These are phyloP conservation scores for Tautogolabrus adspersus DNA, from an alignment of 2,113 vertebrate species.

Conservation along the genomic window DNA sequence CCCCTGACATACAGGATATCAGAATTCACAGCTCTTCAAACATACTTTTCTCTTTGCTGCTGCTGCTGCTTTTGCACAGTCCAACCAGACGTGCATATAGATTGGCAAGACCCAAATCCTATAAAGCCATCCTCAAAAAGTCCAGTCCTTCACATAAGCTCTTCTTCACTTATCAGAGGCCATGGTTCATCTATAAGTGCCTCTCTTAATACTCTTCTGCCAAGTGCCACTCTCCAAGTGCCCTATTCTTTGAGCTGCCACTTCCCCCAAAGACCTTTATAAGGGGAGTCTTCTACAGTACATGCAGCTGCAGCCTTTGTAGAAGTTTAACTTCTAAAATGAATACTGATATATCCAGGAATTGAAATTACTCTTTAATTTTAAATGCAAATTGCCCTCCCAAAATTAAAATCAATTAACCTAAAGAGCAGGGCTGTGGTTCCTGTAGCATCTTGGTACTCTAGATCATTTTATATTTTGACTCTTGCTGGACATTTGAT, in stretches of 20 bases:
- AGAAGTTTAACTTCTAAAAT: conserved; percentile 32
- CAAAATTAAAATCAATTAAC: conserved; percentile 1
- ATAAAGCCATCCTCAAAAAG: conserved; percentile 19
- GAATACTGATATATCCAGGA: neutral
- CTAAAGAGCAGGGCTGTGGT: conserved; percentile 68
- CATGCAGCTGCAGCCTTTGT: conserved; percentile 27
- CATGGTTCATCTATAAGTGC: conserved; percentile 60
- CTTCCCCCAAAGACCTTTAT: conserved; percentile 41
- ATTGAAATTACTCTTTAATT: neutral
- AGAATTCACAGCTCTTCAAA: neutral
- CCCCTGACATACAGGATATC: conserved; percentile 6
- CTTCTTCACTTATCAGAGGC: conserved; percentile 54
- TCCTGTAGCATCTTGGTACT: conserved; percentile 65
- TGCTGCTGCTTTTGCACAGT: neutral
- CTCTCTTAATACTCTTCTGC: conserved; percentile 45
- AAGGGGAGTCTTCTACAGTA: conserved; percentile 27
- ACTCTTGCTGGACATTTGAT: conserved; percentile 11
- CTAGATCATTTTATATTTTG: conserved; percentile 41
- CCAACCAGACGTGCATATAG: neutral
- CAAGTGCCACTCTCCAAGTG: conserved; percentile 58
- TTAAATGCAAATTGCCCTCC: conserved; percentile 3
- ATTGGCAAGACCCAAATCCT: neutral
- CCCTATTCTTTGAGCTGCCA: conserved; percentile 41
- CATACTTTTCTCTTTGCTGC: neutral
- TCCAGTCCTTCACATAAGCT: conserved; percentile 51